Evolutionary conservation across 1,140 invertebrate species (phyloP), one percentile per base, ranked within the genome.

Genomic region (Macrocentrus cingulum): DNA sequence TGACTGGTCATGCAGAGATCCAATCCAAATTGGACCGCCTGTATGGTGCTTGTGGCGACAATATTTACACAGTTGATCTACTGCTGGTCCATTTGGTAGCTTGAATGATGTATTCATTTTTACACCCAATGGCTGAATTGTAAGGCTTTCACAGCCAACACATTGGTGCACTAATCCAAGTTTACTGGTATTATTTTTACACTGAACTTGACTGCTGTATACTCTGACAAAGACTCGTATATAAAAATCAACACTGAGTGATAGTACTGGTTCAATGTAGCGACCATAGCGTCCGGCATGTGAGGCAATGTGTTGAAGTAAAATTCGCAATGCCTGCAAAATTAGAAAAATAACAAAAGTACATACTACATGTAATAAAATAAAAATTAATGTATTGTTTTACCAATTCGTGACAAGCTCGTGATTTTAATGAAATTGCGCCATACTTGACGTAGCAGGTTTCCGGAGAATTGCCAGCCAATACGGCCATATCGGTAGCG

Each of bases 191-290:
- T 88, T 88, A 66, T 86, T 81, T 81, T 98, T 99, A 61, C 93
- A 95, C 64, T 88, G 87, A 9, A 83, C 77, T 60, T 91, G 89
- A 44, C 94, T 88, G 0, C 87, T 85, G 50, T 84, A 87, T 1
- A 99, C 80, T 68, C 86, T 85, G 0, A 99, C 92, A 82, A 99
- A 98, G 4, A 99, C 87, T 62, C 98, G 81, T 19, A 99, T 87
- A 76, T 99, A 99, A 80, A 99, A 99, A 79, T 99, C 98, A 2
- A 90, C 92, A 55, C 95, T 97, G 45, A 99, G 72, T 18, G 91
- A 95, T 1, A 99, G 67, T 3, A 99, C 64, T 0, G 98, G 98
- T 49, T 87, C 84, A 64, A 98, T 98, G 69, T 96, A 97, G 41
- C 93, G 84, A 15, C 93, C 91, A 77, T 99, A 97, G 32, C 92